Evolutionary conservation across 2,113 vertebrate species (phyloP), one percentile per base, ranked within the genome.

Genomic region (Centrocercus urophasianus): DNA sequence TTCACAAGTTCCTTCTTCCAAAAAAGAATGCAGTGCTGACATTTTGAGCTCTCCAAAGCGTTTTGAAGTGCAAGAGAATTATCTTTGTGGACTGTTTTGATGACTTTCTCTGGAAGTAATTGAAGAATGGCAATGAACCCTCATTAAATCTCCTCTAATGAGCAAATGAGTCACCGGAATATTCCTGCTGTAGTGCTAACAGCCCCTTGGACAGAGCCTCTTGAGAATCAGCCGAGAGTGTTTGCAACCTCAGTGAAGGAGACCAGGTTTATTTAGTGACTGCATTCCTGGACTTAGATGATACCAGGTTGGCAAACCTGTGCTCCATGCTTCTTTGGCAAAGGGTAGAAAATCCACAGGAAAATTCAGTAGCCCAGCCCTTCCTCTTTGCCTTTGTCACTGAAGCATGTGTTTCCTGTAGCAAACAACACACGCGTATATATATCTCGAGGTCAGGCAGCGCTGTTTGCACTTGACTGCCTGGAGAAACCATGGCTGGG

Each of bases 101-200:
- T 88, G 72, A 52, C 88, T 52, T 93, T 28, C 72, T 34, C 70
- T 91, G 45, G 47, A 59, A 81, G 57, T 17, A 64, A 65, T 0
- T 64, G 76, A 82, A 30, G 76, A 88, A 96, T 76, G 88, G 94
- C 90, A 93, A 22, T 74, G 72, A 74, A 73, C 73, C 11, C 95
- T 95, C 91, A 83, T 95, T 97, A 94, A 84, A 88, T 25, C 66
- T 90, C 3, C 8, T 72, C 70, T 94, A 95, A 95, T 92, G 96
- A 95, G 83, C 90, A 91, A 88, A 76, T 91, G 89, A 91, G 90
- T 74, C 93, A 36, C 42, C 8, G 42, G 25, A 83, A 40, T 56
- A 57, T 93, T 93, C 82, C 42, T 80, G 61, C 86, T 77, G 84
- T 40, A 52, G 14, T 6, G 13, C 38, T 6, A 7, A 34, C 86